These are phyloP conservation scores for Geopemphigus sp. DNA, from an alignment of 1,140 invertebrate species.

Conservation along the genomic window DNA sequence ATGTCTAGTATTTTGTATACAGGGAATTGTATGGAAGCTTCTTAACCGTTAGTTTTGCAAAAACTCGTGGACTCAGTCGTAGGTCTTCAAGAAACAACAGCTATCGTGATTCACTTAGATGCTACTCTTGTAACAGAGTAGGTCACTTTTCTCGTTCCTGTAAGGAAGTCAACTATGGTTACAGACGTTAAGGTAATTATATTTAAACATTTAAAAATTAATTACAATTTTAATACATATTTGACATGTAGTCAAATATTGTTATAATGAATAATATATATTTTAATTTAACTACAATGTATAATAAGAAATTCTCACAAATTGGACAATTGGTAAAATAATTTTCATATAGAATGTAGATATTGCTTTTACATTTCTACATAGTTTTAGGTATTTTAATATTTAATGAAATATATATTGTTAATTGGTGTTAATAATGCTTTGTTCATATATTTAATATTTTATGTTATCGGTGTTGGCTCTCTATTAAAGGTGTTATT, in stretches of 20 bases:
- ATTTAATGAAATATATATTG: slow-evolving; percentile 3
- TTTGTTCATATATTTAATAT: slow-evolving; percentile 3
- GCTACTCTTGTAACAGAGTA: slow-evolving; percentile 50
- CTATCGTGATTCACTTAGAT: slow-evolving; percentile 39
- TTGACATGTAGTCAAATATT: not conserved
- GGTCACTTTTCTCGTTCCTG: slow-evolving; percentile 51
- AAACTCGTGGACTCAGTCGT: slow-evolving; percentile 46
- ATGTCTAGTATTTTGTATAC: not conserved
- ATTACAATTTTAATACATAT: not conserved
- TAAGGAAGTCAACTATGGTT: slow-evolving; percentile 50
- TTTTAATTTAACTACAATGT: not conserved
- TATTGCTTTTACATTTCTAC: not conserved
- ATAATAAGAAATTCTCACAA: slow-evolving; percentile 1
- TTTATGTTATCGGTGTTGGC: not conserved
- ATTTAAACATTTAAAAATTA: not conserved
- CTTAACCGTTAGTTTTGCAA: slow-evolving; percentile 50
- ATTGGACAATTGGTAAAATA: not conserved
- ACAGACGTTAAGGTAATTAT: slow-evolving; percentile 49
- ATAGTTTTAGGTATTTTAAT: slow-evolving; percentile 9
- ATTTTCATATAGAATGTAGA: not conserved
- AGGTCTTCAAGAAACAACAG: slow-evolving; percentile 45
- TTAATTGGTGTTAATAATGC: not conserved
- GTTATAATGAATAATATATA: slow-evolving; percentile 3
- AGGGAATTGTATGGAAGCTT: slow-evolving; percentile 50
- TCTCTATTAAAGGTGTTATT: not conserved